These are phyloP conservation scores for Temnothorax unifasciatus DNA, from an alignment of 2,888 invertebrate genomes.

Conservation along the genomic window DNA sequence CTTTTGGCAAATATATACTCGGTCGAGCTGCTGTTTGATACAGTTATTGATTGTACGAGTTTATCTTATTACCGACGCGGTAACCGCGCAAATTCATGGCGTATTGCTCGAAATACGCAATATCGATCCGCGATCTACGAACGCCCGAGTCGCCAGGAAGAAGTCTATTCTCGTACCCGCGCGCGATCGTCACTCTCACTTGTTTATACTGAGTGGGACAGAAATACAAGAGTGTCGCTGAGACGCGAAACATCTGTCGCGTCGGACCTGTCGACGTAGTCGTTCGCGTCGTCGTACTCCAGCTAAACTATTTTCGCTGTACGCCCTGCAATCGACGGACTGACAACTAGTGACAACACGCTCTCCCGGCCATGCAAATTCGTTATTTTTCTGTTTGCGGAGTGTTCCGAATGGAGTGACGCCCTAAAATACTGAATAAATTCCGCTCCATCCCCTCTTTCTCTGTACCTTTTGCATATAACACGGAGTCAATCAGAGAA, in stretches of 20 bases:
- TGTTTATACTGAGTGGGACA: slow-evolving; percentile 85
- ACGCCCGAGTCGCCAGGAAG: slow-evolving; percentile 39
- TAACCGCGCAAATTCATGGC: not conserved
- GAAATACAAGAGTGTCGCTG: slow-evolving; percentile 85
- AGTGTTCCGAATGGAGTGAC: slow-evolving; percentile 7
- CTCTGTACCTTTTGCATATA: not conserved
- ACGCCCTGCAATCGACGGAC: slow-evolving; percentile 72
- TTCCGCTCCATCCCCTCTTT: not conserved
- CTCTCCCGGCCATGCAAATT: slow-evolving; percentile 67
- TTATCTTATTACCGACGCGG: not conserved
- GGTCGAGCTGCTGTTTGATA: not conserved
- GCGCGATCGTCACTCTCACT: slow-evolving; percentile 83
- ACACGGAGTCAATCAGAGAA: not conserved
- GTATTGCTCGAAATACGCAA: slow-evolving; percentile 1
- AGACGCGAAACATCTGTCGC: slow-evolving; percentile 84
- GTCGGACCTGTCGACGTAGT: slow-evolving; percentile 66
- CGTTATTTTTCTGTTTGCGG: slow-evolving; percentile 36
- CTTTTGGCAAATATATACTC: not conserved
- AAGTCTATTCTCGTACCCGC: slow-evolving; percentile 82
- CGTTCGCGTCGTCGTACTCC: slow-evolving; percentile 62
- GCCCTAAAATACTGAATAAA: slow-evolving; percentile 11
- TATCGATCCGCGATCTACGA: slow-evolving; percentile 69
- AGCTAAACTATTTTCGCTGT: slow-evolving; percentile 79
- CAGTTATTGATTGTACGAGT: not conserved
- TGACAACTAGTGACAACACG: slow-evolving; percentile 79